Base-by-base conservation (phyloP, 2,797 vertebrate species). In the Todus mexicanus region DNA sequence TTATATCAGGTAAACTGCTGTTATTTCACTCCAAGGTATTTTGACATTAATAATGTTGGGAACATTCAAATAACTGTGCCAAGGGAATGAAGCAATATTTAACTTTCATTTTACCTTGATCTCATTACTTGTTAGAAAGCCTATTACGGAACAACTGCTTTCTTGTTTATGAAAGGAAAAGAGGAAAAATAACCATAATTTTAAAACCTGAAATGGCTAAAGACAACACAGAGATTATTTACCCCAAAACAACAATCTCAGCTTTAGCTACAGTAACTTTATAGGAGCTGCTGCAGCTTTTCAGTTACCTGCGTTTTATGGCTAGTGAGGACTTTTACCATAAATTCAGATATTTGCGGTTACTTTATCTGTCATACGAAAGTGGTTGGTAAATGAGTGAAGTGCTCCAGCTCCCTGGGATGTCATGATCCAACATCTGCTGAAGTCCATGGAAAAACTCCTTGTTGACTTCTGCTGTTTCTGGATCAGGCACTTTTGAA, bases 91-190 rank as follows among this genome's bases (percentile, higher is more conserved):
- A 97, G 89, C 59, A 80, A 93, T 95, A 93, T 91, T 96, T 95
- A 94, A 85, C 89, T 97, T 97, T 89, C 65, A 72, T 96, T 97
- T 96, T 96, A 95, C 89, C 71, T 93, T 88, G 77, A 84, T 96
- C 90, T 94, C 65, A 96, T 96, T 97, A 96, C 93, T 87, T 93
- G 77, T 92, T 90, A 94, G 87, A 90, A 96, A 96, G 77, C 83
- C 93, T 95, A 84, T 95, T 96, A 80, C 31, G 77, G 81, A 96
- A 43, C 86, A 96, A 90, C 37, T 91, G 77, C 88, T 90, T 95
- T 92, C 74, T 87, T 87, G 91, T 97, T 97, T 97, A 88, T 95
- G 95, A 91, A 96, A 87, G 89, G 75, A 95, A 96, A 96, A 93
- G 71, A 89, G 73, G 68, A 90, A 97, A 96, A 90, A 89, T 92